These are phyloP conservation scores for Cosmia trapezina DNA, from an alignment of 2,888 invertebrate genomes.

Conservation along the genomic window DNA sequence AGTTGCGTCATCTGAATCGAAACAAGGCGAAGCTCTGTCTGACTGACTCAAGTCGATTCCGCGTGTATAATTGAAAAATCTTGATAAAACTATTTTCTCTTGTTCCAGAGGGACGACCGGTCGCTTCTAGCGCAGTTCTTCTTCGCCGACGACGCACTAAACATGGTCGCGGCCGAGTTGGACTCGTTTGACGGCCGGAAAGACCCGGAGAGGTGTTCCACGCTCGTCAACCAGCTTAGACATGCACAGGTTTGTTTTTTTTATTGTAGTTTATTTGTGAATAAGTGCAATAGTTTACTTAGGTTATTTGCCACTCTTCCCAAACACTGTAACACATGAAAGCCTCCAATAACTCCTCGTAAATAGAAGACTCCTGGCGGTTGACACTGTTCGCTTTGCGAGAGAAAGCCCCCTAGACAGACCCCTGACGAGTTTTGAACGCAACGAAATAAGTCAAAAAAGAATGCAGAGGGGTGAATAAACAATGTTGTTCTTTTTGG, in stretches of 20 bases:
- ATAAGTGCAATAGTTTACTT: neutral
- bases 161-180: constrained; percentile 98
- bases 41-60: neutral
- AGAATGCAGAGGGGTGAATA: neutral
- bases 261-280: neutral
- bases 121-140: constrained; percentile 98
- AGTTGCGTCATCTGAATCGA: neutral
- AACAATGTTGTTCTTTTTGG: neutral
- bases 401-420: neutral
- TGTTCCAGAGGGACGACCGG: constrained; percentile 96
- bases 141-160: constrained; percentile 99
- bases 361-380: too few species aligned
- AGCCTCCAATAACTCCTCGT: neutral
- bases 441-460: neutral
- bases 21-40: neutral
- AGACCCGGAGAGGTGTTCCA: constrained; percentile 98
- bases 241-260: constrained; percentile 94
- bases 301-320: neutral
- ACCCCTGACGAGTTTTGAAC: neutral
- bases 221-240: constrained; percentile 97
- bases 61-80: neutral
- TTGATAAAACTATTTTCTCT: constrained; percentile 35
- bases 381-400: neutral
- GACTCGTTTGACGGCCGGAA: constrained; percentile 99
- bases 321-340: neutral